phyloP scores from a whole-genome alignment of 2,888 invertebrate genomes.

The Ormyrus rosae region DNA sequence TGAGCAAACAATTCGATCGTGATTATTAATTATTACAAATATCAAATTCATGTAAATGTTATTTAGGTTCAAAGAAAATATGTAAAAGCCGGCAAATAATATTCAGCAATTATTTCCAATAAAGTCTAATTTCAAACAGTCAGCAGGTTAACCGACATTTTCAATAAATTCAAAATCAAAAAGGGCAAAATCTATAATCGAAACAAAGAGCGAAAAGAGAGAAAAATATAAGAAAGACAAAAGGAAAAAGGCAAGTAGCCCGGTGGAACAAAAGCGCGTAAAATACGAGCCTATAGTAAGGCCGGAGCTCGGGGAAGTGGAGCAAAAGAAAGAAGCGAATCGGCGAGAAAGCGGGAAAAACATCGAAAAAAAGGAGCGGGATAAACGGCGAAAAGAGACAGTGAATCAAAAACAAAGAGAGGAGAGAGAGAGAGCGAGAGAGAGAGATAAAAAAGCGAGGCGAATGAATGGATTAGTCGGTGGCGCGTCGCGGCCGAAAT shows the following conservation, averaged over 20 bases:
- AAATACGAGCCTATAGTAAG: conserved; percentile 15
- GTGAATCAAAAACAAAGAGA: conserved; percentile 46
- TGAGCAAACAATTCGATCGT: too few relatives aligned
- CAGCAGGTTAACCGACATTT: too few relatives aligned
- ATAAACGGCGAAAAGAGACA: conserved; percentile 19
- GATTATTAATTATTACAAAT: too few relatives aligned
- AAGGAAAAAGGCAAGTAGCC: conserved; percentile 1
- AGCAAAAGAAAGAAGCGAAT: conserved; percentile 8
- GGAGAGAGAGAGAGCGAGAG: conserved; percentile 11
- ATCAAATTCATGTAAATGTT: too few relatives aligned
- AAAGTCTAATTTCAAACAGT: too few relatives aligned
- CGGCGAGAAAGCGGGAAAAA: conserved; percentile 20
- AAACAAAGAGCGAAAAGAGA: conserved; percentile 7
- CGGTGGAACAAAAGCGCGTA: conserved; percentile 16
- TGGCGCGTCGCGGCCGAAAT: conserved; percentile 71
- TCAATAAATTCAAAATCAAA: neutral
- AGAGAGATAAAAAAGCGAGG: conserved; percentile 14
- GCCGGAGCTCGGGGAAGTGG: neutral
- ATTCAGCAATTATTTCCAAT: too few relatives aligned
- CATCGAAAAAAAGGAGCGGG: neutral
- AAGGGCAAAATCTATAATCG: neutral
- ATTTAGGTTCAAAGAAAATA: too few relatives aligned
- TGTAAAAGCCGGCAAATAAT: too few relatives aligned
- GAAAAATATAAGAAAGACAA: conserved; percentile 8
- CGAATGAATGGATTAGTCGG: conserved; percentile 74